Percentiles rank a stretch among this genome's conserved stretches.
Evolutionary conservation across 2,113 vertebrate species (phyloP).

Genomic region (Poeciliopsis turrubarensis): DNA sequence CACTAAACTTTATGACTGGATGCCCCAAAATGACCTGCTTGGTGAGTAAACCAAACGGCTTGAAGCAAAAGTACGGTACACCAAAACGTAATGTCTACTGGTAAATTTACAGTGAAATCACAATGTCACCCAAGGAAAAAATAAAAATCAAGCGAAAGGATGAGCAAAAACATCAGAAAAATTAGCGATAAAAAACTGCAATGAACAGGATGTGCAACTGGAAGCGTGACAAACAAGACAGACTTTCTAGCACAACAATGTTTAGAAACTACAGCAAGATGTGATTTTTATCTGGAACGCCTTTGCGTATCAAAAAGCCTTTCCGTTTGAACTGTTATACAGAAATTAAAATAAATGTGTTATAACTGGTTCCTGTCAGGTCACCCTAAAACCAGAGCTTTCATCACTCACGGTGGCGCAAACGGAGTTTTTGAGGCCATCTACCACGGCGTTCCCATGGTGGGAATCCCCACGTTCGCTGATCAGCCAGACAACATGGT

Average conservation of each 20-base stretch:
- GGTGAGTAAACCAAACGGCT: conserved; percentile 69
- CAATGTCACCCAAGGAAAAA: too few relatives aligned
- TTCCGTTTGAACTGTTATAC: too few relatives aligned
- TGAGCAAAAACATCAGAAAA: too few relatives aligned
- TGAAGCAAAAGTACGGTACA: background rate
- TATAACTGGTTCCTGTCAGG: conserved; percentile 66
- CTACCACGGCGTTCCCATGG: conserved; percentile 89
- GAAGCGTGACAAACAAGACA: too few relatives aligned
- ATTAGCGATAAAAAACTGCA: too few relatives aligned
- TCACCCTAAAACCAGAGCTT: conserved; percentile 88
- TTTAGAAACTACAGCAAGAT: too few relatives aligned
- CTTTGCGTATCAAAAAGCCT: too few relatives aligned
- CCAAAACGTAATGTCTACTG: too few relatives aligned
- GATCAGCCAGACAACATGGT: conserved; percentile 89
- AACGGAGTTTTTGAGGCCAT: conserved; percentile 95
- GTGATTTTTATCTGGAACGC: too few relatives aligned
- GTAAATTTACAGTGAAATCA: too few relatives aligned
- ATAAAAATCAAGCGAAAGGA: too few relatives aligned
- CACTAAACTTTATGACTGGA: conserved; percentile 85
- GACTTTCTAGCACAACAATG: background rate
- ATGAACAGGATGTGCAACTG: too few relatives aligned
- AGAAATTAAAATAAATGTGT: background rate
- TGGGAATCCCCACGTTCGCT: conserved; percentile 88
- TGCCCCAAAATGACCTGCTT: conserved; percentile 90
- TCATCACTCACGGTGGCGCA: conserved; percentile 91